Conservation (phyloP, 1,140 invertebrate genomes). For the Callitettix versicolor region DNA sequence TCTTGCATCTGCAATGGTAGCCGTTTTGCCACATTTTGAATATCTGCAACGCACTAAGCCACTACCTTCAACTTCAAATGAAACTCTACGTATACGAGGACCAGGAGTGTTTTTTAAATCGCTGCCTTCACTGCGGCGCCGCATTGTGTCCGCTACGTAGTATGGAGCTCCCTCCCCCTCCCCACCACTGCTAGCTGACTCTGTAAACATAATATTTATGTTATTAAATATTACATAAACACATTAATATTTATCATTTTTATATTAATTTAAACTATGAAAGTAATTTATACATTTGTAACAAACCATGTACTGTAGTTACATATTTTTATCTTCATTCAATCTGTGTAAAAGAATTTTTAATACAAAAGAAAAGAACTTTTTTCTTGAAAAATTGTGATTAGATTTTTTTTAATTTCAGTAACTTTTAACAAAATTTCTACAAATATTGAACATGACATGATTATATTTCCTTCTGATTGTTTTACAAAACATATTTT, state of each 20-base stretch:
- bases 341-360: too few relatives aligned
- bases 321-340: too few relatives aligned
- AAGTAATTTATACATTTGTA: too few relatives aligned
- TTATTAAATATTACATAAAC: neutral
- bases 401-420: too few relatives aligned
- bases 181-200: slow-evolving; percentile 24
- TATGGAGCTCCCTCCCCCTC: slow-evolving; percentile 12
- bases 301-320: too few relatives aligned
- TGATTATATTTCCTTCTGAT: too few relatives aligned
- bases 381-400: too few relatives aligned
- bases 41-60: slow-evolving; percentile 60
- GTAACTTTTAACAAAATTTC: too few relatives aligned
- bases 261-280: neutral
- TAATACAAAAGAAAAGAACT: too few relatives aligned
- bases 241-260: neutral
- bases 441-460: too few relatives aligned
- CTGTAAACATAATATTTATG: slow-evolving; percentile 13
- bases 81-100: slow-evolving; percentile 28
- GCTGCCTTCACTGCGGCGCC: slow-evolving; percentile 20
- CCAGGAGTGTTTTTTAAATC: slow-evolving; percentile 3
- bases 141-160: slow-evolving; percentile 16
- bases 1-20: slow-evolving; percentile 52
- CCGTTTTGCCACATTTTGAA: slow-evolving; percentile 52
- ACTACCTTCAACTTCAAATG: slow-evolving; percentile 35
- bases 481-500: too few relatives aligned